These are phyloP conservation scores for Lasaia peninsularis DNA, from an alignment of 1,140 invertebrate genomes.

Conservation along the genomic window DNA sequence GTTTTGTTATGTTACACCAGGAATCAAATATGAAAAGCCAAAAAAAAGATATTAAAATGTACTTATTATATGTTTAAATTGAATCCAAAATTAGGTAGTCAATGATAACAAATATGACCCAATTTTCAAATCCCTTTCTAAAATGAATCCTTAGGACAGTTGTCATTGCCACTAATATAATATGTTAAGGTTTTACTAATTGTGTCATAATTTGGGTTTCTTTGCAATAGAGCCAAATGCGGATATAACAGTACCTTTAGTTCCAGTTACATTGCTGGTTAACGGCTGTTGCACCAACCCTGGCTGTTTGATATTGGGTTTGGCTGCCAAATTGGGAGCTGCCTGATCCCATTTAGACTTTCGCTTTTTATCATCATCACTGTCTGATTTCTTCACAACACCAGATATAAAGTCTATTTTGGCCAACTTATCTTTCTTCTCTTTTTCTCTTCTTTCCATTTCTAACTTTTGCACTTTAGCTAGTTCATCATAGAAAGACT, in stretches of 20 bases:
- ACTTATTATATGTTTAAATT: too few species aligned
- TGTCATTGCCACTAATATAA: too few species aligned
- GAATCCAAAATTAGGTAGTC: too few species aligned
- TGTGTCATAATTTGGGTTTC: slow-evolving; percentile 78
- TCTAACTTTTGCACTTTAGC: slow-evolving; percentile 92
- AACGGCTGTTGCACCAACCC: slow-evolving; percentile 82
- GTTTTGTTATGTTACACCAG: too few species aligned
- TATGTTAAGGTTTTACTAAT: slow-evolving; percentile 16
- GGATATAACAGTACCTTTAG: slow-evolving; percentile 92
- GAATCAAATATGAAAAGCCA: too few species aligned
- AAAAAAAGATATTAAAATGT: too few species aligned
- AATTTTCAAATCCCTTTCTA: too few species aligned
- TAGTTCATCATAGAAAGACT: slow-evolving; percentile 95
- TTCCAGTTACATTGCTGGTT: slow-evolving; percentile 87
- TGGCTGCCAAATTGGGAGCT: slow-evolving; percentile 77
- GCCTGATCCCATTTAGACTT: slow-evolving; percentile 96
- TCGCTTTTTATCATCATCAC: slow-evolving; percentile 85
- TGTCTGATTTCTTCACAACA: slow-evolving; percentile 83
- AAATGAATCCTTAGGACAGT: too few species aligned
- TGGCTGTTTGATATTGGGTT: slow-evolving; percentile 78
- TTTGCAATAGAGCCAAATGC: slow-evolving; percentile 92
- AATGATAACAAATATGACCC: too few species aligned
- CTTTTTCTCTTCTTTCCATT: slow-evolving; percentile 95
- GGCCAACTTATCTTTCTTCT: slow-evolving; percentile 88
- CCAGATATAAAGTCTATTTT: slow-evolving; percentile 95